Conservation (phyloP, 2,888 invertebrate genomes). For the Caenorhabditis doughertyi region DNA sequence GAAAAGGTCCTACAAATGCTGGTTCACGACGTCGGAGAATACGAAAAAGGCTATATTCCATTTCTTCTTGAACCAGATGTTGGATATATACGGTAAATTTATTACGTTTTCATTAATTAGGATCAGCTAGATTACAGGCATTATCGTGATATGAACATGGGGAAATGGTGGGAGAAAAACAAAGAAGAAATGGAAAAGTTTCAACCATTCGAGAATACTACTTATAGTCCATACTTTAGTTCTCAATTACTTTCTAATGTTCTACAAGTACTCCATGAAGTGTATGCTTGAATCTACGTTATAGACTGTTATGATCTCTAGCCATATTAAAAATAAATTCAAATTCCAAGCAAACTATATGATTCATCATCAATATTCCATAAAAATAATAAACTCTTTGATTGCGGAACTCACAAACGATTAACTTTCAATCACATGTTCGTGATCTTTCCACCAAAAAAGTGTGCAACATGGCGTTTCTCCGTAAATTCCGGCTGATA, state of each 20-base stretch:
- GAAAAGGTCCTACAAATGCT: constrained; percentile 50
- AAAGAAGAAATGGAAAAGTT: constrained; percentile 7
- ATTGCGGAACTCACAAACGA: constrained; percentile 28
- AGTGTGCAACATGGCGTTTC: constrained; percentile 40
- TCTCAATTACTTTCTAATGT: constrained; percentile 33
- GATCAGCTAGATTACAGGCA: constrained; percentile 22
- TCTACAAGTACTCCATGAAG: constrained; percentile 24
- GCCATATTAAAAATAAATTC: background rate
- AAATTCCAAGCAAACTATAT: background rate
- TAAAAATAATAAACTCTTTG: background rate
- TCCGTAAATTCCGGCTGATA: constrained; percentile 58
- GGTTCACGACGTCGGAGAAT: constrained; percentile 50
- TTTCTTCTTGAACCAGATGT: constrained; percentile 39
- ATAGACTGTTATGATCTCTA: background rate
- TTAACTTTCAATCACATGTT: constrained; percentile 40
- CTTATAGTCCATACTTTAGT: constrained; percentile 25
- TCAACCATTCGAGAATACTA: constrained; percentile 38
- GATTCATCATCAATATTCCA: background rate
- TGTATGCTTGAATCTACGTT: constrained; percentile 8
- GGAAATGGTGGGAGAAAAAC: constrained; percentile 42
- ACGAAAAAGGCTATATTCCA: constrained; percentile 24
- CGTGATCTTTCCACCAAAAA: constrained; percentile 41
- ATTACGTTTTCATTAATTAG: background rate
- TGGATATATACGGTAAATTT: constrained; percentile 39
- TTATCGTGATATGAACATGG: constrained; percentile 50